Conservation (phyloP, 2,113 vertebrate genomes). For the Oreochromis spilurus region DNA sequence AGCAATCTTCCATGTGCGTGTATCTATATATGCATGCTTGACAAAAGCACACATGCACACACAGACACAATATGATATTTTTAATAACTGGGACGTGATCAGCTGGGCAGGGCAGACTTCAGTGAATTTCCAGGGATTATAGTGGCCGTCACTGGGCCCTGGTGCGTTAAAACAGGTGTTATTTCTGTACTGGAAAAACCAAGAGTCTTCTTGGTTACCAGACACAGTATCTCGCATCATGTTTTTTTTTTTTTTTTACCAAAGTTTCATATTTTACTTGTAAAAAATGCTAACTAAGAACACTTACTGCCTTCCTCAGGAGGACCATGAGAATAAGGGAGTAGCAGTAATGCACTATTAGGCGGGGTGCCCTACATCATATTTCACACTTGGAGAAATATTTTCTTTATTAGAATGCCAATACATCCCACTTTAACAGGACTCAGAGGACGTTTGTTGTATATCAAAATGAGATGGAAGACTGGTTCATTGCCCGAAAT, state of each 20-base stretch:
- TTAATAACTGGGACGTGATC: background rate
- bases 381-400: constrained; percentile 32
- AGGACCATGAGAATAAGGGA: background rate
- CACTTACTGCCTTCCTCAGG: background rate
- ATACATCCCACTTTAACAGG: constrained; percentile 30
- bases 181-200: background rate
- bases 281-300: background rate
- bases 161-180: background rate
- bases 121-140: background rate
- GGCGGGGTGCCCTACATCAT: background rate
- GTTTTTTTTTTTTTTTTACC: background rate
- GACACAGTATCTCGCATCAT: background rate
- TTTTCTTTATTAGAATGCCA: constrained; percentile 37
- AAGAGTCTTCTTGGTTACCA: background rate
- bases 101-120: background rate
- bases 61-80: background rate
- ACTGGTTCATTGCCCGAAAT: background rate
- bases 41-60: background rate
- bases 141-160: background rate
- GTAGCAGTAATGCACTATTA: constrained; percentile 6
- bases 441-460: background rate
- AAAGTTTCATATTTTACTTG: background rate
- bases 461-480: background rate
- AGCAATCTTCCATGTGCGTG: background rate
- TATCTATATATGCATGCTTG: background rate